Conservation (phyloP, 2,888 invertebrate genomes). For the Athetis lepigone region DNA sequence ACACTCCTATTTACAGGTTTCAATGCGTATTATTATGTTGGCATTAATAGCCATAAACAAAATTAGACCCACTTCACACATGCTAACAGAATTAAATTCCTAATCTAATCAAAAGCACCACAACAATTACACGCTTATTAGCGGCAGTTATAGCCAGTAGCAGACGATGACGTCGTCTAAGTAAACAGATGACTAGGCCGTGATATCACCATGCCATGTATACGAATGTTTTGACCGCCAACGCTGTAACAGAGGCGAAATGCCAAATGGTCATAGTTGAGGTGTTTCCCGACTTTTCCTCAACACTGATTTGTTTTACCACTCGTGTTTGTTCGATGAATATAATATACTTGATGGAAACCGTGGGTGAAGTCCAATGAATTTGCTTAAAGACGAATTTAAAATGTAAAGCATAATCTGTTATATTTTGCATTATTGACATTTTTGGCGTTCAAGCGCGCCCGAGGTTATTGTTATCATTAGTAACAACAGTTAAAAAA, state of each 20-base stretch:
- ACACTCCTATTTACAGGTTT: conserved; percentile 10
- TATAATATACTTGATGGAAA: conserved; percentile 16
- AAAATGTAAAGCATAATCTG: no score
- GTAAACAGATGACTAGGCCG: conserved; percentile 55
- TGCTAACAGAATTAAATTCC: conserved; percentile 35
- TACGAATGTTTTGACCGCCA: conserved; percentile 19
- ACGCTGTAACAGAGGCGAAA: conserved; percentile 21
- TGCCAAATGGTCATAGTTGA: conserved; percentile 43
- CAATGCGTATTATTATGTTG: not conserved
- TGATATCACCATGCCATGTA: conserved; percentile 53
- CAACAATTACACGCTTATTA: conserved; percentile 34
- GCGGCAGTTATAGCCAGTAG: conserved; percentile 20
- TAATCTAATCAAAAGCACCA: conserved; percentile 30
- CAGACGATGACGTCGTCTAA: conserved; percentile 45
- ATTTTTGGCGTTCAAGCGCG: no score
- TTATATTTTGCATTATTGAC: no score
- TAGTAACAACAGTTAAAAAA: no score
- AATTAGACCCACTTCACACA: conserved; percentile 15
- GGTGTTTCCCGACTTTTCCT: conserved; percentile 38
- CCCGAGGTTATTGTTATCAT: no score
- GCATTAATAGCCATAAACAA: conserved; percentile 4
- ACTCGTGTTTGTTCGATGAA: conserved; percentile 19
- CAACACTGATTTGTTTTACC: conserved; percentile 17
- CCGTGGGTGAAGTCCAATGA: not conserved
- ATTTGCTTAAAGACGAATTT: no score